Base-by-base conservation (phyloP, 1,140 invertebrate genomes). In the Eriosoma lanigerum region DNA sequence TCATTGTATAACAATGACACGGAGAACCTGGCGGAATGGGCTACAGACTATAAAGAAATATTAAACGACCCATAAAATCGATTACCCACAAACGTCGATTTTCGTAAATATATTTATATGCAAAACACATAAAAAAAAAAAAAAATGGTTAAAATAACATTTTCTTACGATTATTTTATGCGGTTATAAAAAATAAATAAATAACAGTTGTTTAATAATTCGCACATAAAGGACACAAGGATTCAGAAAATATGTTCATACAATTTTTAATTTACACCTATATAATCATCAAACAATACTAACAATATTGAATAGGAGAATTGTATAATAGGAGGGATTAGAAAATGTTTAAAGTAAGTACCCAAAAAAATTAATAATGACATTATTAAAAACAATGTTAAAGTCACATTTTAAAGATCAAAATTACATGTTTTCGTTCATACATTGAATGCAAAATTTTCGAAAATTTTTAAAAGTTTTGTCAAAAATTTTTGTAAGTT, bases 41-140 rank as follows among this genome's bases (percentile, higher is more conserved):
- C 64, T n/a, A n/a, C 32, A 38, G 32, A 38, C 32, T 70, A 9
- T 48, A 70, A 21, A 32, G 21, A 48, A 70, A 70, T 48, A 26
- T 48, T 70, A 70, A 70, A 48, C 8, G 38, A 9, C 0, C 38
- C 66, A 46, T 48, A 48, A 70, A 70, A 48, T 70, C n/a, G 66
- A 70, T 70, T 70, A 48, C 44, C 10, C 19, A 32, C 21, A 48
- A 46, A 46, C n/a, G n/a, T 48, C 10, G 21, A 70, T 70, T 46
- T 46, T 29, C n/a, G 21, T 15, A 70, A 70, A 70, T 26, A 10
- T 26, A 48, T 70, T 48, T 24, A 46, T 24, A 17, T 48, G 44
- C 6, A 70, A 70, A 44, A 70, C 21, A 46, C 17, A 32, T 32
- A 62, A 19, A 62, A 48, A 48, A 29, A n/a, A n/a, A n/a, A n/a